These are phyloP conservation scores for Mythimna loreyi DNA, from an alignment of 2,888 invertebrate species.

Conservation along the genomic window DNA sequence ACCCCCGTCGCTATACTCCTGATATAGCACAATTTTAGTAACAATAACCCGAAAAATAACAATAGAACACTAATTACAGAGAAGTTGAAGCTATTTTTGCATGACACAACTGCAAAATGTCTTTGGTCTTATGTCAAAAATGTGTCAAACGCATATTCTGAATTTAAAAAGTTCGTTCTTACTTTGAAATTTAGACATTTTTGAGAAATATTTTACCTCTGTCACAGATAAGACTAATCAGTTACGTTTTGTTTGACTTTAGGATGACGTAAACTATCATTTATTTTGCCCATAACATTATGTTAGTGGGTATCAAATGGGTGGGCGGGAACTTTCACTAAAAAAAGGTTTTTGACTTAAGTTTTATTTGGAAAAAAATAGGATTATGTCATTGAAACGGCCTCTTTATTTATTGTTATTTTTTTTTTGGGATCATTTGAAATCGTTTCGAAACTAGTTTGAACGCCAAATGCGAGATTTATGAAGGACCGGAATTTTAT, in stretches of 20 bases:
- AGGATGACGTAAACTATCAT: slow-evolving; percentile 75
- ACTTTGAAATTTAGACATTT: slow-evolving; percentile 78
- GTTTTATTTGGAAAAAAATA: slow-evolving; percentile 63
- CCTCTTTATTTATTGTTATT: slow-evolving; percentile 62
- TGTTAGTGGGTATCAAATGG: slow-evolving; percentile 61
- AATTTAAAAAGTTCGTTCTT: slow-evolving; percentile 51
- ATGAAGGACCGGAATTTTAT: slow-evolving; percentile 61
- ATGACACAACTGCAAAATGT: neutral
- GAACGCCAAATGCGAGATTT: slow-evolving; percentile 50
- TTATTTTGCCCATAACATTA: slow-evolving; percentile 63
- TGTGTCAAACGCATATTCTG: slow-evolving; percentile 58
- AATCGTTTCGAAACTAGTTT: slow-evolving; percentile 54
- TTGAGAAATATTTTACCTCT: slow-evolving; percentile 83
- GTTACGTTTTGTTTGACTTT: slow-evolving; percentile 84
- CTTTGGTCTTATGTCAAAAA: slow-evolving; percentile 50
- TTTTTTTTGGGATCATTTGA: slow-evolving; percentile 60
- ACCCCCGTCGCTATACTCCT: slow-evolving; percentile 77
- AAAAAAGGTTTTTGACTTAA: slow-evolving; percentile 52
- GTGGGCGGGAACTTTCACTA: slow-evolving; percentile 74
- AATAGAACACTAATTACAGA: slow-evolving; percentile 1
- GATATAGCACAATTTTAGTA: slow-evolving; percentile 59
- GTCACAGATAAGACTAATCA: slow-evolving; percentile 84
- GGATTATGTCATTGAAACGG: slow-evolving; percentile 73
- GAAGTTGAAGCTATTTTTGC: slow-evolving; percentile 46
- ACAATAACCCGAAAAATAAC: slow-evolving; percentile 14